Evolutionary conservation across 2,113 vertebrate species (phyloP).

Genomic region (Protobothrops mucrosquamatus): DNA sequence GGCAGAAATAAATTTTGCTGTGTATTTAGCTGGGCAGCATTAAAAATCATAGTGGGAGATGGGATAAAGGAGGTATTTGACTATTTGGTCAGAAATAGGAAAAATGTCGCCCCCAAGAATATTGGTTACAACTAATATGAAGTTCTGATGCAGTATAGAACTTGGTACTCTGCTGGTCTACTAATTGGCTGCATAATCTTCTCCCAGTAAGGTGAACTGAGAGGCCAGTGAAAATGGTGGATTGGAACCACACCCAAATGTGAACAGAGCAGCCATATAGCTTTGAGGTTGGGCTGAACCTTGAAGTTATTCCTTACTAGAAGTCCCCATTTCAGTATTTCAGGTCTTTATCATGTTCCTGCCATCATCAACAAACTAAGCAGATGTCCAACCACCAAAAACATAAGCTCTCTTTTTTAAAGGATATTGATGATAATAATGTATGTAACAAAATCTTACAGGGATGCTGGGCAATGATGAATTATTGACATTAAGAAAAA

Average conservation of each 20-base stretch:
- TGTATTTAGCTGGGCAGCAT: not conserved
- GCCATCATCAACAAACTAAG: not conserved
- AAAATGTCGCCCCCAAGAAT: not conserved
- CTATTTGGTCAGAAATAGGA: not conserved
- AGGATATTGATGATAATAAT: not conserved
- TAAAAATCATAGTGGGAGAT: not conserved
- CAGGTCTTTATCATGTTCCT: not conserved
- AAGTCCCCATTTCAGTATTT: not conserved
- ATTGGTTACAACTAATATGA: not conserved
- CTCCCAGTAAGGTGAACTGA: not conserved
- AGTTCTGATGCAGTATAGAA: not conserved
- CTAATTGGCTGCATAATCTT: not conserved
- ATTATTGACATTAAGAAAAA: not conserved
- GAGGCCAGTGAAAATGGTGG: not conserved
- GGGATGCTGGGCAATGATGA: not conserved
- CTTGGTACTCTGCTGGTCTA: not conserved
- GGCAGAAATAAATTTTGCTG: not conserved
- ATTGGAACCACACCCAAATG: not conserved
- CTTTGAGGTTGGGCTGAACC: not conserved
- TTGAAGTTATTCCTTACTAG: not conserved
- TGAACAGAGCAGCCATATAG: not conserved
- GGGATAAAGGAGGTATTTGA: not conserved
- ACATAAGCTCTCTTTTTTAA: not conserved
- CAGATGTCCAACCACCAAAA: not conserved
- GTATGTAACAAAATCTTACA: not conserved